A percentile compares a stretch with the other conserved stretches of the same genome.
These are phyloP conservation scores for Platycercus adscitus DNA, from an alignment of 2,113 vertebrate species.

Conservation along the genomic window DNA sequence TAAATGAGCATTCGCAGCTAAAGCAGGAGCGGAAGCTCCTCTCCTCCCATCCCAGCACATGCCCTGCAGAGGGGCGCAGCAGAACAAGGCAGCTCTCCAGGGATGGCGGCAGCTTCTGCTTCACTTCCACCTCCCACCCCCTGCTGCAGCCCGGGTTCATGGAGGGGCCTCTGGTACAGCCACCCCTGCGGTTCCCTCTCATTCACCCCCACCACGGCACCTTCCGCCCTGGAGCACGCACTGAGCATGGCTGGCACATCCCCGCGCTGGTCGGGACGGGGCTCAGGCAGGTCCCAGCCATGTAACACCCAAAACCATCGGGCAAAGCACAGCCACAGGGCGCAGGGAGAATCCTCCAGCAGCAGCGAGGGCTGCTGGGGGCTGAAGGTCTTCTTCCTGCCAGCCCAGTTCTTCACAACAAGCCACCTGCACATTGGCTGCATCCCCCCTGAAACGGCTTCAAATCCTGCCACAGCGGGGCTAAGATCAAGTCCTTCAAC, in stretches of 20 bases:
- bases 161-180: fast-evolving
- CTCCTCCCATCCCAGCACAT: background rate
- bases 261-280: fast-evolving
- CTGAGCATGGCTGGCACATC: background rate
- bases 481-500: background rate
- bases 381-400: background rate
- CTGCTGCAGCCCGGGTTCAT: background rate
- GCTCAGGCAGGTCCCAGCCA: background rate
- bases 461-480: background rate
- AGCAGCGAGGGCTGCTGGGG: background rate
- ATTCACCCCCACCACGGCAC: fast-evolving
- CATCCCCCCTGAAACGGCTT: background rate
- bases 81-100: background rate
- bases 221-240: fast-evolving
- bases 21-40: constrained; percentile 29
- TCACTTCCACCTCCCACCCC: background rate
- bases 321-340: fast-evolving
- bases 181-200: background rate
- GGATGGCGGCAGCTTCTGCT: background rate
- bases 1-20: constrained; percentile 27
- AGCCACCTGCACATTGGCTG: background rate
- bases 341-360: fast-evolving
- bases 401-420: background rate
- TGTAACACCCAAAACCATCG: background rate
- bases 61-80: background rate